These are phyloP conservation scores for Anthoptus insignis DNA, from an alignment of 2,888 invertebrate genomes.

Conservation along the genomic window DNA sequence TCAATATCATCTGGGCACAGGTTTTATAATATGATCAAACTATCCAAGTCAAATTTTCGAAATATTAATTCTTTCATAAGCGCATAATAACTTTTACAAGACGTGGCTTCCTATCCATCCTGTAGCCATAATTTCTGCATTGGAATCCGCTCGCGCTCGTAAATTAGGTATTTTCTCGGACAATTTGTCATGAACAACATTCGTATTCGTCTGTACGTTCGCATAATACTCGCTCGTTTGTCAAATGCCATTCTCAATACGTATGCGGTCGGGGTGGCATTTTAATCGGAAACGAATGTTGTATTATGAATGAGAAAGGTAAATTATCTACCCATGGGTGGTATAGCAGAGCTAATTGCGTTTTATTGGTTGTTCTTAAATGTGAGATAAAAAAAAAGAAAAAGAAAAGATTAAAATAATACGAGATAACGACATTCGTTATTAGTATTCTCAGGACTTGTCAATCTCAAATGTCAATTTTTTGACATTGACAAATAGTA, in stretches of 20 bases:
- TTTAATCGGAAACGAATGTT: conserved; percentile 29
- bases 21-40: too few species aligned
- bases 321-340: conserved; percentile 19
- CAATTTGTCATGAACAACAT: conserved; percentile 58
- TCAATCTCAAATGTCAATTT: too few species aligned
- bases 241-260: conserved; percentile 42
- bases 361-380: neutral
- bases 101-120: too few species aligned
- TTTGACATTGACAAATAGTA: too few species aligned
- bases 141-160: conserved; percentile 25
- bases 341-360: conserved; percentile 2
- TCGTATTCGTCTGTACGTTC: conserved; percentile 52
- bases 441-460: too few species aligned
- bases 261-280: conserved; percentile 29
- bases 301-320: conserved; percentile 22
- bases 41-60: too few species aligned
- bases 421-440: too few species aligned
- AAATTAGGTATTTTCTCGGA: conserved; percentile 36
- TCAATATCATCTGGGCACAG: too few species aligned
- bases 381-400: neutral
- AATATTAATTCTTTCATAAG: too few species aligned
- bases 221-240: conserved; percentile 58
- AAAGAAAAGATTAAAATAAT: too few species aligned
- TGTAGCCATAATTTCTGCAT: too few species aligned
- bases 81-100: too few species aligned